Evolutionary conservation across 2,113 vertebrate genomes (phyloP), one percentile per base, ranked within the genome.

Genomic region (Sprattus sprattus): DNA sequence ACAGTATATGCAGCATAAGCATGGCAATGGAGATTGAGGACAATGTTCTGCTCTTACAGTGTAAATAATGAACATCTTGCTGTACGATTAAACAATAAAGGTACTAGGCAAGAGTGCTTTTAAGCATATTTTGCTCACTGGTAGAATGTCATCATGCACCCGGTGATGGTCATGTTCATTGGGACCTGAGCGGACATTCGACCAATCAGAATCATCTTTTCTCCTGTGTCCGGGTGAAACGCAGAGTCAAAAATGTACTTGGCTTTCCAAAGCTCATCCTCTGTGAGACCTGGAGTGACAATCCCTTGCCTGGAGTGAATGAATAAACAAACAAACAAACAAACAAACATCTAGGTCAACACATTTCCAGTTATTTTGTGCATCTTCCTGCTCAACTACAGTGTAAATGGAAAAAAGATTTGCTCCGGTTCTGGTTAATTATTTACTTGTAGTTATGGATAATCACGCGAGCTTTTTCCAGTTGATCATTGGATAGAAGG

Each of bases 81-180:
- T 75, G 50, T 16, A 64, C 18, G n/a, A 64, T 4, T 60, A 60
- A n/a, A 57, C 6, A 9, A n/a, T 25, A 28, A 6, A 78, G 71
- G 13, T 78, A 5, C 54, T 22, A 39, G 32, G 39, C 44, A 16
- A 32, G 71, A 39, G 28, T 13, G 4, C 25, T 71, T 0, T 28
- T 71, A 71, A 32, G 32, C 71, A 13, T 78, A 15, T 39, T 78
- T 78, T 18, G 15, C 96, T 94, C 88, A 99, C 98, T 96, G 96
- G 91, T 99, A 99, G 91, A 99, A 99, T 0, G 98, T 99, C 98
- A 99, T 99, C 98, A 99, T 99, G 81, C 97, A 99, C 25, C 98
- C 98, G 2, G 97, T 98, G 94, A 99, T 99, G 10, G 98, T 99
- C 98, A 99, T 99, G 92, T 99, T 99, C 98, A 99, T 99, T 15